Base-by-base conservation (phyloP, 2,888 invertebrate genomes). In the Drosophila infuscata region DNA sequence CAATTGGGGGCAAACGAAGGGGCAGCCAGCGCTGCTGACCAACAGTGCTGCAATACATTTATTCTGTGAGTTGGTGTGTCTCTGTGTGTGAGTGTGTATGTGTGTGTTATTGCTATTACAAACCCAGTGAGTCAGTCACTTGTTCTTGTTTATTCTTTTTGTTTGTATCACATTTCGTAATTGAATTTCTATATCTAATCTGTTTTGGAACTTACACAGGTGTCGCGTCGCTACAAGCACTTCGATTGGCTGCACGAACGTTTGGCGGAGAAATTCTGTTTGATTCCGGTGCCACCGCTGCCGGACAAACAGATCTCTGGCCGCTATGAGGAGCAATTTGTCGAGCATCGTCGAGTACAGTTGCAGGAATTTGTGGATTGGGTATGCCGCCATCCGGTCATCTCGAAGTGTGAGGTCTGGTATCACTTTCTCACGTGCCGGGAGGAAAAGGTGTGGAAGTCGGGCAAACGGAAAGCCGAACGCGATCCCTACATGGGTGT, bases 241-340 rank as follows among this genome's bases (percentile, higher is more conserved):
- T 99, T 99, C 93, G 99, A 99, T 94, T 99, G 99, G 99, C 94
- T 99, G 62, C 99, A 99, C 93, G 98, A 98, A 92, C 95, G 99
- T 83, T 94, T 99, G 76, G 96, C 96, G 87, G 98, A 97, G 82
- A 99, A 99, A 93, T 99, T 98, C 93, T 96, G 97, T 81, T 95
- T 99, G 62, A 96, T 99, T 89, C 98, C 99, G 3, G 97, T 99
- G 88, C 99, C 99, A 67, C 99, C 99, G 3, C 93, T 99, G 76
- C 99, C 99, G 15, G 99, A 99, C 92, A 99, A 99, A 94, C 98
- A 99, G 93, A 98, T 99, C 77, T 97, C 99, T 46, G 99, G 99
- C 9, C 95, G 99, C 59, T 99, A 99, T 94, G 99, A 99, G 93
- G 99, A 99, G 87, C 98, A 98, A 89, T 97, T 99, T 88, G 98